Conservation (phyloP, 2,888 invertebrate species). For the Argyresthia albistria region DNA sequence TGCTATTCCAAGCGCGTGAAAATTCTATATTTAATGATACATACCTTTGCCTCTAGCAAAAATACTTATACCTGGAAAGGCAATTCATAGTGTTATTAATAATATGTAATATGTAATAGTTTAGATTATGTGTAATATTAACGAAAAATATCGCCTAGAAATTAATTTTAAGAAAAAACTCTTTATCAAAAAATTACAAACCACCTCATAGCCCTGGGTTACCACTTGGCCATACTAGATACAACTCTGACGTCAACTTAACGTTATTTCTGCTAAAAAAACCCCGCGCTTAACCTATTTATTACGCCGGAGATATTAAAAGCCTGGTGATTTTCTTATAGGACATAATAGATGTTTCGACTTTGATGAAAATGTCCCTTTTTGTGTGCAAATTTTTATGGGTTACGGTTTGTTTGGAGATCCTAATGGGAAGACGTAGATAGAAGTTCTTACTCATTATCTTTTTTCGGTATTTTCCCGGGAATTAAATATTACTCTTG, state of each 20-base stretch:
- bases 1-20: too few species aligned
- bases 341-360: constrained; percentile 37
- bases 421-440: constrained; percentile 30
- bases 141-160: too few species aligned
- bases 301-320: constrained; percentile 66
- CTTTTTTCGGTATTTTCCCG: neutral
- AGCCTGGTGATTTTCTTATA: constrained; percentile 40
- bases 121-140: too few species aligned
- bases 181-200: too few species aligned
- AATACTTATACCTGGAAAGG: too few species aligned
- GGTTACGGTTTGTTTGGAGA: constrained; percentile 53
- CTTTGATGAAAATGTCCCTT: constrained; percentile 35
- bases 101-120: too few species aligned
- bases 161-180: too few species aligned
- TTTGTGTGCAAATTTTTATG: constrained; percentile 28
- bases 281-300: constrained; percentile 57
- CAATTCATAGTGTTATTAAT: too few species aligned
- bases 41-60: too few species aligned
- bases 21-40: too few species aligned
- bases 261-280: neutral
- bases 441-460: neutral
- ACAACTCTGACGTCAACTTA: neutral
- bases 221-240: too few species aligned
- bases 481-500: neutral
- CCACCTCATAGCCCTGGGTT: too few species aligned